Evolutionary conservation across 2,888 invertebrate species (phyloP), one percentile per base, ranked within the genome.

Genomic region (Punctoribates punctum): DNA sequence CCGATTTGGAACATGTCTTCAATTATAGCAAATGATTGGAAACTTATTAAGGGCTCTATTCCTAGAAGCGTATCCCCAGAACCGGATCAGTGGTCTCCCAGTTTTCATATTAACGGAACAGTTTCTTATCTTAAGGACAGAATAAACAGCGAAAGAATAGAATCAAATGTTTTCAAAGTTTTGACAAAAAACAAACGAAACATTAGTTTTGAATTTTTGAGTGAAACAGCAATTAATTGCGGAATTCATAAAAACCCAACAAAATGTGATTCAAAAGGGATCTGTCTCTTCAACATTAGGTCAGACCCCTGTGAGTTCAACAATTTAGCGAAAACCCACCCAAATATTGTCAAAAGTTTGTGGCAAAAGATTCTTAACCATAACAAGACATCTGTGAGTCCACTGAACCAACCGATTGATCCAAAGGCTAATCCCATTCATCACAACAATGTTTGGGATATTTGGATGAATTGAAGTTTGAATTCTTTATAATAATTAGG

Each of bases 1-100:
- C 62, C 62, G 25, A 62, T 27, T 62, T 62, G 62, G 62, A 62
- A 62, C 13, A 62, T 62, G 62, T 62, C 62, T 4, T 62, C 62
- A 15, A 62, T 62, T 29, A 62, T 62, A 9, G 17, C 15, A 5
- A 29, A 62, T 62, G 17, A 62, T 9, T 62, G 62, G 62, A 62
- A 62, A 62, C 29, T 62, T 4, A 62, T 62, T 15, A 27, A 62
- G 62, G 62, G 62, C 15, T 27, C 29, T 1, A 15, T 62, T 25
- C 62, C 62, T 9, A 62, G n/a, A 27, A 15, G 27, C 3, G 6
- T 20, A 23, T 54, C 54, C 1, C 54, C 54, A 5, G n/a, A 54
- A 1, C 23, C 54, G 5, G 54, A 54, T n/a, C 3, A 5, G 2
- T n/a, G 54, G 54, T 54, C 54, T n/a, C 54, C 3, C 8, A 54